A percentile compares a stretch with the other conserved stretches of the same genome.
phyloP scores from a whole-genome alignment of 1,140 invertebrate species.

The Drosophila oshimai region DNA sequence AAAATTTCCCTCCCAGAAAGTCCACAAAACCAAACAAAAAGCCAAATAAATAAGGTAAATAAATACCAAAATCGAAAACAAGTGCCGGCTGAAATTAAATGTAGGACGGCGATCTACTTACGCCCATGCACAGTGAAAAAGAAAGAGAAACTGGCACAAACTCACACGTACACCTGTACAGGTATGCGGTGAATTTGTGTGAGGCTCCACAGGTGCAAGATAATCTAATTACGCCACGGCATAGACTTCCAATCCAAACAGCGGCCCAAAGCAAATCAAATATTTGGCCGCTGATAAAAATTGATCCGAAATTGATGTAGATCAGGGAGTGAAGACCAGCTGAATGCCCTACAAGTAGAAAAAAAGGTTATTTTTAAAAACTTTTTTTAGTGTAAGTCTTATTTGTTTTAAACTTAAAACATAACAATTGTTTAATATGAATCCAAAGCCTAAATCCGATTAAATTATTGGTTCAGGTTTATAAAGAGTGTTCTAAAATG shows the following conservation, averaged over 20 bases:
- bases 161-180: conserved; percentile 1
- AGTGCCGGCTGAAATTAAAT: conserved; percentile 30
- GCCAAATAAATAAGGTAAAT: conserved; percentile 43
- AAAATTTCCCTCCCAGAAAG: conserved; percentile 28
- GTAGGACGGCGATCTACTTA: conserved; percentile 30
- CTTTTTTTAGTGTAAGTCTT: no score
- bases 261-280: conserved; percentile 18
- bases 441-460: no score
- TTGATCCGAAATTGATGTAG: neutral
- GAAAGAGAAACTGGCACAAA: conserved; percentile 48
- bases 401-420: no score
- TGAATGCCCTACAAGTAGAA: neutral
- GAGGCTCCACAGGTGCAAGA: conserved; percentile 48
- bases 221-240: conserved; percentile 71
- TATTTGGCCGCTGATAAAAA: conserved; percentile 59
- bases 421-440: no score
- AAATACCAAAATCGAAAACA: conserved; percentile 40
- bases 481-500: no score
- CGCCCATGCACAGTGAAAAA: neutral
- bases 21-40: conserved; percentile 40
- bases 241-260: conserved; percentile 2
- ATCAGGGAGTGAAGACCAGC: neutral
- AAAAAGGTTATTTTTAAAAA: no score
- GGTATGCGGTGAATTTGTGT: neutral
- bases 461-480: no score